phyloP scores from a whole-genome alignment of 2,797 vertebrate species.

The Halcyon leucocephala region DNA sequence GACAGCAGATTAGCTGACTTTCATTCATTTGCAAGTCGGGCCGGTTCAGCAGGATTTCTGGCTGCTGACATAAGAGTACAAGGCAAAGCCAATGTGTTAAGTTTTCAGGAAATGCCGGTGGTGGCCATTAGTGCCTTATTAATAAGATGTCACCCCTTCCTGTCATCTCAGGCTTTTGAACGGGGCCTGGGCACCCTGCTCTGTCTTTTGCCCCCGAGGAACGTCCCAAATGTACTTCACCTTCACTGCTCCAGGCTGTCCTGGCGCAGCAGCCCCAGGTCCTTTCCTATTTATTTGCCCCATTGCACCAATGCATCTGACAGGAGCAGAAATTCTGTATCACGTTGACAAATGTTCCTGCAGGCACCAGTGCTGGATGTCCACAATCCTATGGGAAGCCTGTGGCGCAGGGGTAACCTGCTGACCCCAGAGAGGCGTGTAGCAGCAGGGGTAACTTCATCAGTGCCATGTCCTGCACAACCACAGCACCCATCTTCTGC shows the following conservation, averaged over 20 bases:
- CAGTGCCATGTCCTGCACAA: fast-evolving
- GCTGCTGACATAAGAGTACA: constrained; percentile 12
- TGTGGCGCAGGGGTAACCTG: not conserved
- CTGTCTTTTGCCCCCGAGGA: not conserved
- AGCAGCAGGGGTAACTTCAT: not conserved
- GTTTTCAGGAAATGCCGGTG: constrained; percentile 32
- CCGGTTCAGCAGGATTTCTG: constrained; percentile 40
- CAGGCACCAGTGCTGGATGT: not conserved
- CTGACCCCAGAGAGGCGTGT: fast-evolving
- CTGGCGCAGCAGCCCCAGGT: fast-evolving
- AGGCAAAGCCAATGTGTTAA: not conserved
- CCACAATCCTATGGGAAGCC: not conserved
- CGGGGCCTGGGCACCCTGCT: not conserved
- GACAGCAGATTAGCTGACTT: constrained; percentile 13
- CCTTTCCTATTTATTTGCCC: not conserved
- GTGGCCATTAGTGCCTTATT: constrained; percentile 11
- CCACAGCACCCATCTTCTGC: not conserved
- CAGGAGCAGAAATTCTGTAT: not conserved
- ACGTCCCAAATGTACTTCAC: not conserved
- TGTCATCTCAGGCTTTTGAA: not conserved
- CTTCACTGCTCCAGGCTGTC: not conserved
- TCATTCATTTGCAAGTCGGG: not conserved
- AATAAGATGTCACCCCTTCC: not conserved
- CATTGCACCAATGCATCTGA: not conserved
- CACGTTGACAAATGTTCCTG: not conserved